Base-by-base conservation (phyloP, 2,888 invertebrate species). In the Spialia ferax region DNA sequence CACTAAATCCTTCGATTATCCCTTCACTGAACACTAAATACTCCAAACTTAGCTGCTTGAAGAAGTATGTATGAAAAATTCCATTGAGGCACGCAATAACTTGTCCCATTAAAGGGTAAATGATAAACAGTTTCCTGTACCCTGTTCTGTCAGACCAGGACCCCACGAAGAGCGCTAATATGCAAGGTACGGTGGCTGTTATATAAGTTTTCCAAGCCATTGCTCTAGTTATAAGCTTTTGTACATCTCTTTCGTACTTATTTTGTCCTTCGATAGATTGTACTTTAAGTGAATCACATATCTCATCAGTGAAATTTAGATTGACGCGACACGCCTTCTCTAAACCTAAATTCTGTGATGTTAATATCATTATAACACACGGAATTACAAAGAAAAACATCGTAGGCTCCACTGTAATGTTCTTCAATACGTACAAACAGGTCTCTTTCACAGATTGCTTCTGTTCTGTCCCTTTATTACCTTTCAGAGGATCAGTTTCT, bases 131-230 rank as follows among this genome's bases (percentile, higher is more conserved):
- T 78, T 95, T 95, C 50, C 95, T 86, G 55, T 91, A 89, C 0
- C 95, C 95, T 5, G 94, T 94, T 63, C 95, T 88, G 72, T 95
- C 95, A 74, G 95, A 95, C 95, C 95, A 95, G 1, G 95, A 94
- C 5, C 95, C 95, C 23, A 95, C 76, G 70, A 95, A 95, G 78
- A 95, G 89, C 55, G 95, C 94, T 35, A 95, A 86, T 0, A 95
- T 77, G 38, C 94, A 94, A 1, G 95, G 95, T 29, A 95, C 74
- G 0, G 93, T 82, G 23, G 95, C 95, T 69, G 94, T 91, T 20
- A 95, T 82, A 0, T 95, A 78, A 10, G 94, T 88, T 76, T 94
- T 95, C 94, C 95, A 95, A 62, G 94, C 94, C 61, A 94, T 91
- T 76, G 95, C 95, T 0, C 94, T 91, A 0, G 94, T 87, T 54